Evolutionary conservation across 53 echinoderm and acorn worm species (phyloP), one percentile per base, ranked within the genome.

Genomic region (Paelopatides confundens): DNA sequence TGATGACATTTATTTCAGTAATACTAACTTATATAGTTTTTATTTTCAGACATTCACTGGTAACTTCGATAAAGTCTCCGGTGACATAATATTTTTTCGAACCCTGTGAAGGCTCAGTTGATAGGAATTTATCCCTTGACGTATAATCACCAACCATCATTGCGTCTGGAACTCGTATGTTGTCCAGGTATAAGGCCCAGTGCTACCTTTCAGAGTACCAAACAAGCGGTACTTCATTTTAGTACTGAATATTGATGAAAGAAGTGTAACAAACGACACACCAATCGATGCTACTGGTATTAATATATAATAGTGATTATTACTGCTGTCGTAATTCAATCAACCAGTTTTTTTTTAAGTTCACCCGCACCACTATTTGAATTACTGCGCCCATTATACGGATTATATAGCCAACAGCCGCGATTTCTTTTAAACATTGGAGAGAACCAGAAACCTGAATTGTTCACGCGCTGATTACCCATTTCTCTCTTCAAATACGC

Each of bases 211-310:
- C 90, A 0, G 90, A 92, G 21, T 90, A 76, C 82, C 88, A 76
- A 95, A 77, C 79, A 66, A n/a, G 21, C 93, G 95, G 95, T 54
- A 65, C n/a, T 95, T 90, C 40, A 83, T 52, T 43, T 38, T 95
- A 34, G 87, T 95, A 5, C 82, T 95, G 28, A 81, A 88, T 34
- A 86, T 95, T 3, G 95, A 95, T 18, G 66, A 58, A 21, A 36
- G 79, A 12, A 71, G 35, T 8, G 90, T 87, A 29, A 48, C 47
- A 7, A 83, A 87, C 32, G 50, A 86, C 15, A 90, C 49, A 40
- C 95, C 95, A 2, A 85, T 94, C 54, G 95, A 94, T 79, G 95
- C 95, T 18, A 94, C 95, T 64, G 95, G 95, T 94, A 67, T n/a
- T n/a, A n/a, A n/a, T n/a, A n/a, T n/a, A n/a, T n/a, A n/a, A n/a